phyloP scores from a whole-genome alignment of 2,888 invertebrate genomes.

The Ellobium chinense region DNA sequence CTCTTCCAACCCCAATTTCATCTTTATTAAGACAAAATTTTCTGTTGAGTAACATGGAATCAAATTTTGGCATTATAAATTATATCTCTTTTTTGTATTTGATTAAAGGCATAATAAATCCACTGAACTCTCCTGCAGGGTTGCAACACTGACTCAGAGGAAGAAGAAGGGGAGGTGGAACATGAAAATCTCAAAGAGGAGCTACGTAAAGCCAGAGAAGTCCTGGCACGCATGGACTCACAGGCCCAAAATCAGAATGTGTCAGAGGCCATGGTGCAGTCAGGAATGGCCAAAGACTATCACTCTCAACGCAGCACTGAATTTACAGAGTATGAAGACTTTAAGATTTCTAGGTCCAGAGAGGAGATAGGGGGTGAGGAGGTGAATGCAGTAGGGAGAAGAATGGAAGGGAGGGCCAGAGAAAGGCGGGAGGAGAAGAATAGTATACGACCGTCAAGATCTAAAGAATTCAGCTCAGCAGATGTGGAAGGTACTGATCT shows the following conservation, averaged over 20 bases:
- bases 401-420: not conserved
- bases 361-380: slow-evolving; percentile 16
- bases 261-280: not conserved
- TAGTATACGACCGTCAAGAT: not conserved
- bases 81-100: no score
- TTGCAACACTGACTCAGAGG: slow-evolving; percentile 74
- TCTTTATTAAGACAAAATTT: no score
- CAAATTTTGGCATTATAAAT: no score
- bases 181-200: slow-evolving; percentile 58
- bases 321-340: slow-evolving; percentile 34
- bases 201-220: slow-evolving; percentile 44
- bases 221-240: slow-evolving; percentile 40
- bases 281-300: not conserved
- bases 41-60: no score
- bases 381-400: not conserved
- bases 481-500: slow-evolving; percentile 17
- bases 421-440: not conserved
- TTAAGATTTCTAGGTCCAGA: slow-evolving; percentile 30
- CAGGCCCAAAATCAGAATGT: not conserved
- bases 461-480: not conserved
- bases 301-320: not conserved
- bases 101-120: no score
- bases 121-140: slow-evolving; percentile 49
- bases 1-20: no score
- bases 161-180: slow-evolving; percentile 77